These are phyloP conservation scores for Andricus quercusramuli DNA, from an alignment of 2,888 invertebrate species.

Conservation along the genomic window DNA sequence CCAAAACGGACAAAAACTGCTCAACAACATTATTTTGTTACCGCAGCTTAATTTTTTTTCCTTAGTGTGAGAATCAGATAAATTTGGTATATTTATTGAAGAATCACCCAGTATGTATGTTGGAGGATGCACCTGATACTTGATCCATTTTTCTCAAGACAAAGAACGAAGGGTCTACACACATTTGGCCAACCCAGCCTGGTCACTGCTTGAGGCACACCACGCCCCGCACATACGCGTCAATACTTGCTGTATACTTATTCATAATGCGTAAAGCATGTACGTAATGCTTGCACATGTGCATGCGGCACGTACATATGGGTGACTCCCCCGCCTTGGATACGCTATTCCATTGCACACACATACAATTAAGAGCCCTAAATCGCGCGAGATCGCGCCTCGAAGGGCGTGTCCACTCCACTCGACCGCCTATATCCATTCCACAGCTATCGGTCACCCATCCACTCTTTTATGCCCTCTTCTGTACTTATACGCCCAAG, in stretches of 20 bases:
- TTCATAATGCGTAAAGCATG: conserved; percentile 67
- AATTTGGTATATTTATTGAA: not conserved
- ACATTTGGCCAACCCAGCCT: conserved; percentile 63
- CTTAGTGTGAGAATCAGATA: not conserved
- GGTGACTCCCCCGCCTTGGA: conserved; percentile 67
- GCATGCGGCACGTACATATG: conserved; percentile 14
- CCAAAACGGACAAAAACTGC: too few relatives aligned
- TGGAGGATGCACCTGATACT: conserved; percentile 44
- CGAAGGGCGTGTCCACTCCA: conserved; percentile 65
- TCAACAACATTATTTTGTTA: too few relatives aligned
- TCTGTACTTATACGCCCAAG: conserved; percentile 44
- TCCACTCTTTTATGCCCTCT: conserved; percentile 41
- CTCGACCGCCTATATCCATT: conserved; percentile 63
- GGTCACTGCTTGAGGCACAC: conserved; percentile 66
- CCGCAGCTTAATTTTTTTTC: too few relatives aligned
- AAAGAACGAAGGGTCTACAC: conserved; percentile 42
- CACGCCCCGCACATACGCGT: conserved; percentile 70
- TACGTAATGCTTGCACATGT: conserved; percentile 52
- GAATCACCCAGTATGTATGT: not conserved
- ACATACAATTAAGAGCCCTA: conserved; percentile 76
- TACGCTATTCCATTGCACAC: conserved; percentile 66
- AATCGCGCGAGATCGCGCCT: conserved; percentile 74
- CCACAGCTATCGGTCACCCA: conserved; percentile 61
- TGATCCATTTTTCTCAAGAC: conserved; percentile 47
- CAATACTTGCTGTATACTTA: conserved; percentile 69